Conservation (phyloP, 2,113 vertebrate species). For the Erythrocercus mccallii region DNA sequence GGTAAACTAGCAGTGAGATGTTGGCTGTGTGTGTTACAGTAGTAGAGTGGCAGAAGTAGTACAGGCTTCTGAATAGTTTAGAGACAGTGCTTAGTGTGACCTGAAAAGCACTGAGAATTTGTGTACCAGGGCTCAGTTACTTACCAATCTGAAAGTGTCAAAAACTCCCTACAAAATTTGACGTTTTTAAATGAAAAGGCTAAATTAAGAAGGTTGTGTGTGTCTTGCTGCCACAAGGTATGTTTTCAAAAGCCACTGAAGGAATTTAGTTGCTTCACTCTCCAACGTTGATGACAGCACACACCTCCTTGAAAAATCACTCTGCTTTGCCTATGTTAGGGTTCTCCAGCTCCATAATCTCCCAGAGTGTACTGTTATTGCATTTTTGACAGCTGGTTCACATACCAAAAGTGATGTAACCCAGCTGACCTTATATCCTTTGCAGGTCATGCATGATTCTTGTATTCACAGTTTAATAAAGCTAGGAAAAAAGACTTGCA, state of each 20-base stretch:
- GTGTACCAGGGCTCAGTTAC: not conserved
- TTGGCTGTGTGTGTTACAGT: not conserved
- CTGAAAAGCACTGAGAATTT: not conserved
- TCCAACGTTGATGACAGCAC: not conserved
- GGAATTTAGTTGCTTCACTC: not conserved
- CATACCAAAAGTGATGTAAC: constrained; percentile 53
- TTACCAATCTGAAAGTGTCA: not conserved
- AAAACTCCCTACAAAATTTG: not conserved
- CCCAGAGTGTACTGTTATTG: constrained; percentile 24
- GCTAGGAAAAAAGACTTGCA: not conserved
- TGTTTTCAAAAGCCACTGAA: not conserved
- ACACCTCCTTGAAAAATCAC: constrained; percentile 41
- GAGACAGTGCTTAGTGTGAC: not conserved
- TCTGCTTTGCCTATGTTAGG: not conserved
- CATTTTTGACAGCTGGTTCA: constrained; percentile 62
- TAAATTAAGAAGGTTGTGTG: not conserved
- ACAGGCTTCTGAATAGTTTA: not conserved
- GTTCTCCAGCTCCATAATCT: not conserved
- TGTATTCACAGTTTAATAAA: constrained; percentile 52
- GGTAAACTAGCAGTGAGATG: not conserved
- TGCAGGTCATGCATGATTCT: constrained; percentile 59
- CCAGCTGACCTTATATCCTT: constrained; percentile 50
- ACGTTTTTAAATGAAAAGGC: not conserved
- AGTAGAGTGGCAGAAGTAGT: not conserved
- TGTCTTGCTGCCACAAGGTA: not conserved